Evolutionary conservation across 2,113 vertebrate genomes (phyloP).

Genomic region (Phycodurus eques): DNA sequence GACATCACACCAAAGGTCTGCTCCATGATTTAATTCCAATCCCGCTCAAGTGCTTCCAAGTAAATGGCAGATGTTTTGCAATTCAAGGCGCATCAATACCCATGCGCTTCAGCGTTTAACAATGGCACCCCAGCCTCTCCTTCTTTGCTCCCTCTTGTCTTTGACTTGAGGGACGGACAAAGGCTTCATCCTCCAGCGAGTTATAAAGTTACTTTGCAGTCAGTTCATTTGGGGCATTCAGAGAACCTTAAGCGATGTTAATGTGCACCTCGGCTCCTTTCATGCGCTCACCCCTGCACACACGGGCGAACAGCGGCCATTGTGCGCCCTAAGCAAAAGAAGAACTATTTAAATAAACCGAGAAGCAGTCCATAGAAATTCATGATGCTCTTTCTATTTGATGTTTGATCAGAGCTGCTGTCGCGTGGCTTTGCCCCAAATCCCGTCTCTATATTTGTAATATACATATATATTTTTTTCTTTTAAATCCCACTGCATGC

Average conservation of each 20-base stretch:
- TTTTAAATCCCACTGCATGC: slow-evolving; percentile 26
- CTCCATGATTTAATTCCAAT: slow-evolving; percentile 73
- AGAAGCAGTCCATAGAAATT: slow-evolving; percentile 78
- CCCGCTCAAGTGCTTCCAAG: slow-evolving; percentile 58
- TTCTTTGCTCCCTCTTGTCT: slow-evolving; percentile 80
- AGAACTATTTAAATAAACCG: slow-evolving; percentile 77
- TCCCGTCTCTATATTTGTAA: slow-evolving; percentile 8
- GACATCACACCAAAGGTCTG: slow-evolving; percentile 46
- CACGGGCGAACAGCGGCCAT: slow-evolving; percentile 70
- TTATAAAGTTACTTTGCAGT: slow-evolving; percentile 84
- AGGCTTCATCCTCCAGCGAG: slow-evolving; percentile 77
- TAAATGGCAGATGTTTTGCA: slow-evolving; percentile 84
- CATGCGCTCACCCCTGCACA: slow-evolving; percentile 72
- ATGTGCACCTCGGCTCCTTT: slow-evolving; percentile 76
- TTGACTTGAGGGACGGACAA: slow-evolving; percentile 68
- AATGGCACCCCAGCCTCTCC: slow-evolving; percentile 59
- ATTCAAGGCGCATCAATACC: slow-evolving; percentile 77
- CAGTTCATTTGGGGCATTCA: slow-evolving; percentile 79
- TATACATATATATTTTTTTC: slow-evolving; percentile 6
- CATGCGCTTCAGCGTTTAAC: slow-evolving; percentile 72
- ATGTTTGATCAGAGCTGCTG: slow-evolving; percentile 72
- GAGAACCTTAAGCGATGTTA: slow-evolving; percentile 81
- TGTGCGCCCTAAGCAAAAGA: slow-evolving; percentile 71
- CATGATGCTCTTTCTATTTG: slow-evolving; percentile 70
- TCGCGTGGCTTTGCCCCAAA: slow-evolving; percentile 66